phyloP scores from a whole-genome alignment of 1,140 invertebrate species.

The Platyura marginata region DNA sequence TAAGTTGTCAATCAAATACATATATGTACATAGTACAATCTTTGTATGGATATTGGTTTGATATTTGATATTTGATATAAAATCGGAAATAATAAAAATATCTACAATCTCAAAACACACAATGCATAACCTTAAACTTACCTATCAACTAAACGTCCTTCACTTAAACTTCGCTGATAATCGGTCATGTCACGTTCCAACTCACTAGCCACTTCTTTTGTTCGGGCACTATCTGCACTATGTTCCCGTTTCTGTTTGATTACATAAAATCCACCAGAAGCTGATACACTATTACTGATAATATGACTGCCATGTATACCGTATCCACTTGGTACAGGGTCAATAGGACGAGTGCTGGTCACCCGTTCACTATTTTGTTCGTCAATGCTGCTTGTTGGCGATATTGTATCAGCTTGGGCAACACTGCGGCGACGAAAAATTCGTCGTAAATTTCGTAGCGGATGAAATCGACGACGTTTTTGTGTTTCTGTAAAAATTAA shows the following conservation, averaged over 20 bases:
- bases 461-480: conserved; percentile 21
- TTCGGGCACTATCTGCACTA: not conserved
- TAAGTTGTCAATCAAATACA: no score
- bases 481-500: conserved; percentile 13
- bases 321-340: not conserved
- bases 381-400: not conserved
- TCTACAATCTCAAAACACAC: not conserved
- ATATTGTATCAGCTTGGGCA: conserved; percentile 8
- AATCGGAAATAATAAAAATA: not conserved
- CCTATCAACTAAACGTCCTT: conserved; percentile 20
- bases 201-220: not conserved
- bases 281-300: not conserved
- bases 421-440: conserved; percentile 22
- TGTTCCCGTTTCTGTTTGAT: not conserved
- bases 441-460: conserved; percentile 20
- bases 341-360: not conserved
- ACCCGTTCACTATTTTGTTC: not conserved
- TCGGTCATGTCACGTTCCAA: conserved; percentile 16
- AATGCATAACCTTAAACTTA: conserved; percentile 6
- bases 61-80: not conserved
- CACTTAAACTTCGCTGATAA: conserved; percentile 21
- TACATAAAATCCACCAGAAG: not conserved
- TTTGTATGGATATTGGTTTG: no score
- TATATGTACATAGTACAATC: no score
- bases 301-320: not conserved